These are phyloP conservation scores for Apamea monoglypha DNA, from an alignment of 2,888 invertebrate species.

Conservation along the genomic window DNA sequence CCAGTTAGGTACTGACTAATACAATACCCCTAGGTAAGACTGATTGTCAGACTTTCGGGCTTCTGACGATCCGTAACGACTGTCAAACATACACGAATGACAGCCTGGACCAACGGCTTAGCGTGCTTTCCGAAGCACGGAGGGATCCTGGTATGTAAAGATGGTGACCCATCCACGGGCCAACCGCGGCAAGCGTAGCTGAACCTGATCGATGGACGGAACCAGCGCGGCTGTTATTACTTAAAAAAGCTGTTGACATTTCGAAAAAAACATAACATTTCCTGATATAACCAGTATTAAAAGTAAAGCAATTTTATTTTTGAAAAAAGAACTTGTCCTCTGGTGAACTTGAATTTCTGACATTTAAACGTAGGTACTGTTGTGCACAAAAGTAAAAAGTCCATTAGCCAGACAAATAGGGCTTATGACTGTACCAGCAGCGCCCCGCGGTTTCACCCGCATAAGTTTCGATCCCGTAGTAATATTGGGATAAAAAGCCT, in stretches of 20 bases:
- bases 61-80: not conserved
- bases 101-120: too few relatives aligned
- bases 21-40: not conserved
- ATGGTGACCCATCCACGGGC: not conserved
- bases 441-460: too few relatives aligned
- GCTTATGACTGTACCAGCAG: not conserved
- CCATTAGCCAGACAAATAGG: slow-evolving; percentile 16
- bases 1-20: not conserved
- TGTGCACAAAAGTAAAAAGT: slow-evolving; percentile 27
- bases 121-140: too few relatives aligned
- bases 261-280: not conserved
- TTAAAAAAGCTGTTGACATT: slow-evolving; percentile 5
- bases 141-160: not conserved
- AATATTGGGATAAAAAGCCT: too few relatives aligned
- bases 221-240: not conserved
- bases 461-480: too few relatives aligned
- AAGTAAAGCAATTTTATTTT: slow-evolving; percentile 9
- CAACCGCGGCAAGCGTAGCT: not conserved
- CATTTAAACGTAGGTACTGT: slow-evolving; percentile 33
- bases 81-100: too few relatives aligned
- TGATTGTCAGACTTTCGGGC: not conserved
- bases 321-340: slow-evolving; percentile 3
- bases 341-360: slow-evolving; percentile 44
- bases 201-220: not conserved
- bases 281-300: not conserved